Conservation (phyloP, 53 echinoderm and acorn worm species). For the Temnopleurus reevesii region DNA sequence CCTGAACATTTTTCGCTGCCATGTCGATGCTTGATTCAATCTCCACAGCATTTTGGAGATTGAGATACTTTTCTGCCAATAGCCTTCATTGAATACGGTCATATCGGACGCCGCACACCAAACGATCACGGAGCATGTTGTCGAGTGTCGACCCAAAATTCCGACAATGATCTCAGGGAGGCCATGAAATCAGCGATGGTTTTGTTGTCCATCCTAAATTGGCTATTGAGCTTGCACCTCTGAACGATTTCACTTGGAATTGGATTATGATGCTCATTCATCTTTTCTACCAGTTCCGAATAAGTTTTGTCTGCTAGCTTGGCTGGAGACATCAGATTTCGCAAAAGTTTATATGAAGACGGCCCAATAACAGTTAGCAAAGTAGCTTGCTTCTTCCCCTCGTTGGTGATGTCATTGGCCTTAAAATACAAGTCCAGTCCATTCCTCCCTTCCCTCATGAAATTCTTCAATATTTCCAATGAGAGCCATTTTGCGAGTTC, state of each 20-base stretch:
- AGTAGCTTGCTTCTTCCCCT: constrained; percentile 61
- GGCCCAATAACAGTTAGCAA: constrained; percentile 57
- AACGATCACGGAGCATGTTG: too few species aligned
- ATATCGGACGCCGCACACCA: too few species aligned
- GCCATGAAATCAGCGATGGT: neutral
- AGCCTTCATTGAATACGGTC: neutral
- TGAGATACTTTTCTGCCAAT: neutral
- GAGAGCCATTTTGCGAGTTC: too few species aligned
- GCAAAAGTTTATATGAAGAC: constrained; percentile 54
- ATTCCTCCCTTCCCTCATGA: constrained; percentile 41
- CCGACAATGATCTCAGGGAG: too few species aligned
- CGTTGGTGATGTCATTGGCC: constrained; percentile 55
- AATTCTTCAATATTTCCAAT: too few species aligned
- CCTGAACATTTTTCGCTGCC: neutral
- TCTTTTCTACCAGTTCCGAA: constrained; percentile 47
- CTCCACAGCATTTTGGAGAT: neutral
- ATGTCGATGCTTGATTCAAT: neutral
- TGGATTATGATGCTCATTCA: constrained; percentile 57
- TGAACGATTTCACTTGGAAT: neutral
- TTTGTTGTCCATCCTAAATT: neutral
- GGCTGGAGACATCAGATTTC: constrained; percentile 45
- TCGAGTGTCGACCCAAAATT: too few species aligned
- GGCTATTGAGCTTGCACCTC: neutral
- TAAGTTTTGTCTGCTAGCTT: constrained; percentile 65
- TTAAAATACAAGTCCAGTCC: constrained; percentile 55